These are phyloP conservation scores for Cosmorhoe ocellata DNA, from an alignment of 2,888 invertebrate genomes.

Conservation along the genomic window DNA sequence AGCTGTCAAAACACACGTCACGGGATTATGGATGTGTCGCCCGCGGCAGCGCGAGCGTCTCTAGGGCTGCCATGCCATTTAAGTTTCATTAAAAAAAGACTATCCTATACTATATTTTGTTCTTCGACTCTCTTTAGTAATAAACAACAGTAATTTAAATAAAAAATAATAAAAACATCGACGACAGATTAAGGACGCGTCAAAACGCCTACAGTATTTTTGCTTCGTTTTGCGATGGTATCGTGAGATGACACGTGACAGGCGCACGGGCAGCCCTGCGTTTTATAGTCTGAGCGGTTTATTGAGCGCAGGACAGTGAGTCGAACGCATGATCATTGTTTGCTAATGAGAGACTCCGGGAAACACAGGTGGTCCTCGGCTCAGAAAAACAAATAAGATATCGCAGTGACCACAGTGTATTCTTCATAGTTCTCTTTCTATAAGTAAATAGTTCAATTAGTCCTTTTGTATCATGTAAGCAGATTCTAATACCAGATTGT, in stretches of 20 bases:
- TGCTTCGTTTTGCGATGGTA: conserved; percentile 15
- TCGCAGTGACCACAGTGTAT: conserved; percentile 48
- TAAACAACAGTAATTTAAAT: conserved; percentile 13
- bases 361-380: conserved; percentile 59
- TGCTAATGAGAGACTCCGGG: conserved; percentile 67
- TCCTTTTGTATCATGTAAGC: conserved; percentile 1
- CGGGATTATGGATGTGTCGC: conserved; percentile 76
- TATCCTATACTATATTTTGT: conserved; percentile 6
- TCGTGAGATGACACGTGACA: conserved; percentile 13
- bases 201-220: conserved; percentile 9
- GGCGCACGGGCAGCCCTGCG: conserved; percentile 37
- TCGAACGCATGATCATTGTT: conserved; percentile 67
- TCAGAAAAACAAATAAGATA: conserved; percentile 55
- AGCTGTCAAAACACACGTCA: conserved; percentile 77
- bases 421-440: too few relatives aligned
- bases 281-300: conserved; percentile 53
- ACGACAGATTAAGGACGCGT: conserved; percentile 17
- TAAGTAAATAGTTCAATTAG: conserved; percentile 7
- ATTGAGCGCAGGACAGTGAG: conserved; percentile 55
- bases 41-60: conserved; percentile 50
- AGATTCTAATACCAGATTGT: neutral
- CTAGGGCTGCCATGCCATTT: conserved; percentile 41
- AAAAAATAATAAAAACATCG: conserved; percentile 10
- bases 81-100: conserved; percentile 9
- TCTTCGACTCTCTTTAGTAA: conserved; percentile 7